Evolutionary conservation across 2,113 vertebrate genomes (phyloP).

Genomic region (Nannospalax galili): DNA sequence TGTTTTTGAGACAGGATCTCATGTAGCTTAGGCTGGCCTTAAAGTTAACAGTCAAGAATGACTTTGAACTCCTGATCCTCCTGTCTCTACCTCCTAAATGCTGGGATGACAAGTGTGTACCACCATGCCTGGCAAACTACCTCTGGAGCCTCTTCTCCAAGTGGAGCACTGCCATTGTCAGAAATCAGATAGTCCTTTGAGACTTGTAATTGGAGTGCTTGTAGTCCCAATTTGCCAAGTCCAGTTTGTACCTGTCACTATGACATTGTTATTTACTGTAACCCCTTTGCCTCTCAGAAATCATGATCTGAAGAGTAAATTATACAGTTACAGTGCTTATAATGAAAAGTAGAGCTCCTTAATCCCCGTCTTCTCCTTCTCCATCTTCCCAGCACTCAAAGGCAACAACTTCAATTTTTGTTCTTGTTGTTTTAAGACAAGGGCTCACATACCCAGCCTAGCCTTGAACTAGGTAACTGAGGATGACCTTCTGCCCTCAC

Average conservation of each 20-base stretch:
- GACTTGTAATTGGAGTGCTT: background rate
- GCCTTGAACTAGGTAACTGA: background rate
- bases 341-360: background rate
- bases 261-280: background rate
- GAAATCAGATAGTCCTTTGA: background rate
- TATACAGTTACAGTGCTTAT: background rate
- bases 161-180: background rate
- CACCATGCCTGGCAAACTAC: background rate
- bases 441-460: background rate
- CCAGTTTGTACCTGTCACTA: background rate
- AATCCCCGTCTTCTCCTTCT: background rate
- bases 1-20: background rate
- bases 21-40: background rate
- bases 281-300: background rate
- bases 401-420: background rate
- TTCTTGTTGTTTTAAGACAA: background rate
- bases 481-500: background rate
- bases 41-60: background rate
- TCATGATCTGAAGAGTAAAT: background rate
- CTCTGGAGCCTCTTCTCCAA: slow-evolving; percentile 14
- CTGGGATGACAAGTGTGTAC: background rate
- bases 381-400: background rate
- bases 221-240: background rate
- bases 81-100: too few species aligned
- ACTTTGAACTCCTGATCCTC: background rate